Conservation (phyloP, 30 jellyfish, hydroid and myxozoan species). For the Aurelia sp. region DNA sequence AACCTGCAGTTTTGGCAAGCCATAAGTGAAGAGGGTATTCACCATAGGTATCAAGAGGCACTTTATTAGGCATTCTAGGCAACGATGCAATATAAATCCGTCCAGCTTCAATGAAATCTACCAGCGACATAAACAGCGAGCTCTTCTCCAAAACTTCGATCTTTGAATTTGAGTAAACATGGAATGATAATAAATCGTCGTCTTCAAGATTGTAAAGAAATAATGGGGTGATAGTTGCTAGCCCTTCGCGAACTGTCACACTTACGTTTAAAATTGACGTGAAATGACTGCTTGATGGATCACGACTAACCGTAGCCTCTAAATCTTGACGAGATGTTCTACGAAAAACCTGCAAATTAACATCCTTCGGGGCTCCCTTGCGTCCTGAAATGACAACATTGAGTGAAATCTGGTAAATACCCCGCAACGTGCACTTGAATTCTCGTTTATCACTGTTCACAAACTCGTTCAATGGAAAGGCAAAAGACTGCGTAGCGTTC, state of each 20-base stretch:
- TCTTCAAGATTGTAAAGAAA: conserved; percentile 31
- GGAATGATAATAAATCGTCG: conserved; percentile 49
- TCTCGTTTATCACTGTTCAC: neutral
- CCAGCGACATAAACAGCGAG: conserved; percentile 50
- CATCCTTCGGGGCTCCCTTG: conserved; percentile 2
- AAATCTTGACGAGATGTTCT: neutral
- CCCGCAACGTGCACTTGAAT: conserved; percentile 37
- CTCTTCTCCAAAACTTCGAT: conserved; percentile 10
- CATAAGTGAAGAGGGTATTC: conserved; percentile 2
- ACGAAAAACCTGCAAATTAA: conserved; percentile 8
- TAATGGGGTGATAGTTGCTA: conserved; percentile 14
- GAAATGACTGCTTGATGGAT: neutral
- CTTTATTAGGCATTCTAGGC: neutral
- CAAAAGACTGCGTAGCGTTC: conserved; percentile 11
- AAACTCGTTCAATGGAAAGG: conserved; percentile 9
- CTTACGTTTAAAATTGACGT: conserved; percentile 9
- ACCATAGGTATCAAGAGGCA: neutral
- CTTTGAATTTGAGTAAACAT: neutral
- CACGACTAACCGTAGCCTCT: neutral
- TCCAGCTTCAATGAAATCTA: conserved; percentile 62
- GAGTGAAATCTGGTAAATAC: conserved; percentile 15
- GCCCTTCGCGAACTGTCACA: conserved; percentile 15
- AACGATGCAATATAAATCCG: conserved; percentile 28
- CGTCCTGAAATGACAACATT: conserved; percentile 16
- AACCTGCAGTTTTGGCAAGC: conserved; percentile 42